A percentile compares a stretch with the other conserved stretches of the same genome.
These are phyloP conservation scores for Perdita meconis DNA, from an alignment of 2,888 invertebrate genomes.

Conservation along the genomic window DNA sequence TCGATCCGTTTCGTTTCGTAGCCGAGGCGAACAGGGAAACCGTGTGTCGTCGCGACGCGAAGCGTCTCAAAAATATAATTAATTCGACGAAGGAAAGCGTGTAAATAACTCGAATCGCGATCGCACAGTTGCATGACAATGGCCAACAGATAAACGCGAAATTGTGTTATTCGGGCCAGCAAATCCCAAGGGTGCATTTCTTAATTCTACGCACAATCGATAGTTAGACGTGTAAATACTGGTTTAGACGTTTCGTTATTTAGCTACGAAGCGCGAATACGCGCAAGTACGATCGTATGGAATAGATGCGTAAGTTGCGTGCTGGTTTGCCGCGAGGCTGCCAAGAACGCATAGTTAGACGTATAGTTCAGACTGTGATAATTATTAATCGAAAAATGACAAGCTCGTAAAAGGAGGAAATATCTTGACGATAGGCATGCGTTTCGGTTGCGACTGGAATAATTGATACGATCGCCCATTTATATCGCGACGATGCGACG, in stretches of 20 bases:
- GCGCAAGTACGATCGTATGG: conserved; percentile 20
- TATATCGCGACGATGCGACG: too few relatives aligned
- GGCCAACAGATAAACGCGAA: not conserved
- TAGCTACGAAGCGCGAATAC: conserved; percentile 48
- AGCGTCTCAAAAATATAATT: conserved; percentile 31
- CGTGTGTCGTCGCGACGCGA: too few relatives aligned
- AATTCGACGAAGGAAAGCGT: conserved; percentile 14
- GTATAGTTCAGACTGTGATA: conserved; percentile 83
- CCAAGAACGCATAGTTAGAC: conserved; percentile 68
- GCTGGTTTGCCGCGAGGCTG: conserved; percentile 35
- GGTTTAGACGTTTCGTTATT: conserved; percentile 25
- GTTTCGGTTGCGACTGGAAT: too few relatives aligned
- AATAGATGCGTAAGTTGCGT: conserved; percentile 53
- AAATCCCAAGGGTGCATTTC: conserved; percentile 32
- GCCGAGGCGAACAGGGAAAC: not conserved
- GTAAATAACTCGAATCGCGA: conserved; percentile 22
- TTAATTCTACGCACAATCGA: conserved; percentile 12
- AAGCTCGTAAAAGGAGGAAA: conserved; percentile 2
- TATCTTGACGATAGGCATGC: too few relatives aligned
- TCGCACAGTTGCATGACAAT: conserved; percentile 19
- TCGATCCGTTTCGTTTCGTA: not conserved
- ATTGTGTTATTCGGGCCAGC: conserved; percentile 19
- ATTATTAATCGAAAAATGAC: conserved; percentile 75
- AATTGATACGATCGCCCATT: too few relatives aligned
- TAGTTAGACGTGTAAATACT: conserved; percentile 25